phyloP scores from a whole-genome alignment of 2,113 vertebrate species.

The Hyaena hyaena region DNA sequence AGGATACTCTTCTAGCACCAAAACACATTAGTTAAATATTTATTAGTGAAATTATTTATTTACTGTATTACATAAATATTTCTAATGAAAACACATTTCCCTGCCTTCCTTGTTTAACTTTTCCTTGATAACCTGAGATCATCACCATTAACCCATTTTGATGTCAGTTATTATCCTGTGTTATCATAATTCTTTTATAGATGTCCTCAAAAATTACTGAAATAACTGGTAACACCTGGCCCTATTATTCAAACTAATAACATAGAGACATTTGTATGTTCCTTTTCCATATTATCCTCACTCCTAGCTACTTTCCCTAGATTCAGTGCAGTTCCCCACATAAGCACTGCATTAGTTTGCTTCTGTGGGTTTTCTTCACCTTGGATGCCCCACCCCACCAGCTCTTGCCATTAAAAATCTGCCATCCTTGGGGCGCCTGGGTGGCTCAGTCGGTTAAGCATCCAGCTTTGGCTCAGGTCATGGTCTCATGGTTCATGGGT shows the following conservation, averaged over 20 bases:
- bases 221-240: not conserved
- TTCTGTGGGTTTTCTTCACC: not conserved
- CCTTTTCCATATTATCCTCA: not conserved
- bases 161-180: not conserved
- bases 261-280: not conserved
- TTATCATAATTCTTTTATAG: slow-evolving; percentile 16
- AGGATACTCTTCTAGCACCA: not conserved
- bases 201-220: not conserved
- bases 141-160: slow-evolving; percentile 2
- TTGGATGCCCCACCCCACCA: not conserved
- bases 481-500: too few relatives aligned
- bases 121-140: slow-evolving; percentile 48
- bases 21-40: slow-evolving; percentile 24
- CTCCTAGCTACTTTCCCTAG: not conserved
- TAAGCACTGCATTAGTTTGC: not conserved
- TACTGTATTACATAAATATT: not conserved
- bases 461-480: too few relatives aligned
- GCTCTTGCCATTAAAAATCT: not conserved
- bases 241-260: not conserved
- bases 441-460: too few relatives aligned
- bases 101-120: slow-evolving; percentile 31
- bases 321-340: not conserved
- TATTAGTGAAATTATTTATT: not conserved
- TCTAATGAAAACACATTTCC: not conserved
- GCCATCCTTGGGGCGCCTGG: not conserved